A percentile compares a stretch with the other conserved stretches of the same genome.
Conservation (phyloP, 2,113 vertebrate species). For the Tricholaema leucomelas region DNA sequence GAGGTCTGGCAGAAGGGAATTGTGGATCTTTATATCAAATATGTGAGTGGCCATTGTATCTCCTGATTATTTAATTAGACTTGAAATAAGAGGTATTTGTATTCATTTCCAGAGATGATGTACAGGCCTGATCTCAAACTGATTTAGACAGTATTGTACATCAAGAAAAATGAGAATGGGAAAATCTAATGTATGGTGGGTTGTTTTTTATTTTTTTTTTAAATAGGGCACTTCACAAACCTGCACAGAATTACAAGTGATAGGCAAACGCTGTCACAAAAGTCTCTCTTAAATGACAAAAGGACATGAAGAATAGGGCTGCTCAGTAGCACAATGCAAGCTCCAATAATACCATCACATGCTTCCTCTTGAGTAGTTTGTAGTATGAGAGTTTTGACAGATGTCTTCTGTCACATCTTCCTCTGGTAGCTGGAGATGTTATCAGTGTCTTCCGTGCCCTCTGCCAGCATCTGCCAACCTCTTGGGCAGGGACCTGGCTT, state of each 20-base stretch:
- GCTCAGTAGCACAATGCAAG: conserved; percentile 45
- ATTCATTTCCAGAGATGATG: conserved; percentile 64
- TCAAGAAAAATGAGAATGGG: conserved; percentile 64
- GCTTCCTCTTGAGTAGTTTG: conserved; percentile 2
- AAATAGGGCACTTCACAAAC: conserved; percentile 44
- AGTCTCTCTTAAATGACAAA: conserved; percentile 63
- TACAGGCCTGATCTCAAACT: conserved; percentile 58
- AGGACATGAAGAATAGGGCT: conserved; percentile 40
- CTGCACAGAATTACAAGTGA: conserved; percentile 32
- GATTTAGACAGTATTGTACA: conserved; percentile 58
- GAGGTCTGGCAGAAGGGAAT: neutral
- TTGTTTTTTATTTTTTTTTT: neutral
- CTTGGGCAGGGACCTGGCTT: neutral
- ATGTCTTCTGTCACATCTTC: conserved; percentile 36
- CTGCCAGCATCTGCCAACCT: neutral
- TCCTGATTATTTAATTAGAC: conserved; percentile 61
- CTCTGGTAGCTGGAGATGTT: neutral
- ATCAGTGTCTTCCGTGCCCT: neutral
- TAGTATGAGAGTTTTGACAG: conserved; percentile 31
- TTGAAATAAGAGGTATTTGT: conserved; percentile 62
- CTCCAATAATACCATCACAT: conserved; percentile 26
- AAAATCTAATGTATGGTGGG: conserved; percentile 22
- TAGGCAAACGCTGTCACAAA: conserved; percentile 57
- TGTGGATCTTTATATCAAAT: neutral
- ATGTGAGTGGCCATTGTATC: neutral